A percentile compares a stretch with the other conserved stretches of the same genome.
These are phyloP conservation scores for Drosophila borealis DNA, from an alignment of 2,888 invertebrate genomes.

Conservation along the genomic window DNA sequence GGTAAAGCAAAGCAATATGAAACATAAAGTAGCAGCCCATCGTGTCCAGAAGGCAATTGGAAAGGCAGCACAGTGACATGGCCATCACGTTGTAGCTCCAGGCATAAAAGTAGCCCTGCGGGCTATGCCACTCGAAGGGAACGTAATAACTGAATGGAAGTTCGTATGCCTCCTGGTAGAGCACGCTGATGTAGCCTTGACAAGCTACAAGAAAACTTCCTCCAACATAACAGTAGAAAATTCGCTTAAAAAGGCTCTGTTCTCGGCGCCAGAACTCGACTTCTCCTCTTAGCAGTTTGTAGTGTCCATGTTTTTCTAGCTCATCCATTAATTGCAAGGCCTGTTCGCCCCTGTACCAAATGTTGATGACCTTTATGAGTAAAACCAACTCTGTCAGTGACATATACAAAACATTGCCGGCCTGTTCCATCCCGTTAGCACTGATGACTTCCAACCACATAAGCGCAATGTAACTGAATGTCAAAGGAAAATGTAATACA, in stretches of 20 bases:
- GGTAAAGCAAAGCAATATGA: conserved; percentile 70
- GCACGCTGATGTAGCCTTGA: conserved; percentile 39
- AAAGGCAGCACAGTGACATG: conserved; percentile 59
- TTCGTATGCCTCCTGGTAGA: conserved; percentile 54
- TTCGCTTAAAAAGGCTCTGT: conserved; percentile 52
- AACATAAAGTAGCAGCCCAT: conserved; percentile 77
- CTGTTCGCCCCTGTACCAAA: conserved; percentile 49
- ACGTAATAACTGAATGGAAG: conserved; percentile 77
- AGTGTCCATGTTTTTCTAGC: conserved; percentile 30
- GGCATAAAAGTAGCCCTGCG: conserved; percentile 58
- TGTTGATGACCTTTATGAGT: conserved; percentile 60
- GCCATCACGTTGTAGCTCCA: conserved; percentile 70
- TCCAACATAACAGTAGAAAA: conserved; percentile 50
- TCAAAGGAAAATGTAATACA: conserved; percentile 60
- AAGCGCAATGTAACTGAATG: conserved; percentile 51
- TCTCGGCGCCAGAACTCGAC: conserved; percentile 34
- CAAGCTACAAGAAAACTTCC: conserved; percentile 18
- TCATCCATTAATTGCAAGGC: conserved; percentile 49
- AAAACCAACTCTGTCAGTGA: conserved; percentile 60
- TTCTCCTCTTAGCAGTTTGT: conserved; percentile 31
- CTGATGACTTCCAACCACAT: conserved; percentile 64
- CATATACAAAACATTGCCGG: conserved; percentile 69
- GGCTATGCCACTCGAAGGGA: conserved; percentile 77
- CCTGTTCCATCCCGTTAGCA: conserved; percentile 57
- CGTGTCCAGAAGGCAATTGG: conserved; percentile 72